These are phyloP conservation scores for Ectobius pallidus DNA, from an alignment of 2,888 invertebrate genomes.

Conservation along the genomic window DNA sequence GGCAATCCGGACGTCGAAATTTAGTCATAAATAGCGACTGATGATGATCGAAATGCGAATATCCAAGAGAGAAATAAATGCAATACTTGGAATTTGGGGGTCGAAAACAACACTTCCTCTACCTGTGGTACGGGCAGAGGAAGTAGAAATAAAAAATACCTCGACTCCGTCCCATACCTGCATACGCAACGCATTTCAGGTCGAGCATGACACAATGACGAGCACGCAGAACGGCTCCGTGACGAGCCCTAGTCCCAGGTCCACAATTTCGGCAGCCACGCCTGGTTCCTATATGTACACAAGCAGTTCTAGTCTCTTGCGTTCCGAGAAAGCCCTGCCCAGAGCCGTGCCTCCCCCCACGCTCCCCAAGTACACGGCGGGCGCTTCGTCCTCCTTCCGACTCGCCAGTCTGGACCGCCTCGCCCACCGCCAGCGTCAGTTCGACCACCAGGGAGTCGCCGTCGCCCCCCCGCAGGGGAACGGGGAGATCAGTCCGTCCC, in stretches of 20 bases:
- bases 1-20: no score
- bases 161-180: no score
- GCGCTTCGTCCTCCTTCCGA: conserved; percentile 69
- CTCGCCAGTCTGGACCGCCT: conserved; percentile 82
- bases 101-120: no score
- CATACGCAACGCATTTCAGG: no score
- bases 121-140: no score
- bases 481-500: conserved; percentile 24
- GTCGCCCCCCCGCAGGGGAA: conserved; percentile 3
- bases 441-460: conserved; percentile 56
- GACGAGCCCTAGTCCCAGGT: conserved; percentile 34
- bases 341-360: conserved; percentile 71
- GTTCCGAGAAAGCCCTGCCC: conserved; percentile 36
- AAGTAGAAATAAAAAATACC: no score
- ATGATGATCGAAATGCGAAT: no score
- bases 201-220: no score
- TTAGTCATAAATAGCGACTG: no score
- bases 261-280: conserved; percentile 36
- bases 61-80: no score
- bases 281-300: conserved; percentile 47
- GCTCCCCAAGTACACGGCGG: conserved; percentile 76
- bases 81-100: no score
- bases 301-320: conserved; percentile 44
- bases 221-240: conserved; percentile 31
- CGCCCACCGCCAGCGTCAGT: conserved; percentile 80